Base-by-base conservation (phyloP, 2,888 invertebrate species). In the Sarcophaga carnaria region DNA sequence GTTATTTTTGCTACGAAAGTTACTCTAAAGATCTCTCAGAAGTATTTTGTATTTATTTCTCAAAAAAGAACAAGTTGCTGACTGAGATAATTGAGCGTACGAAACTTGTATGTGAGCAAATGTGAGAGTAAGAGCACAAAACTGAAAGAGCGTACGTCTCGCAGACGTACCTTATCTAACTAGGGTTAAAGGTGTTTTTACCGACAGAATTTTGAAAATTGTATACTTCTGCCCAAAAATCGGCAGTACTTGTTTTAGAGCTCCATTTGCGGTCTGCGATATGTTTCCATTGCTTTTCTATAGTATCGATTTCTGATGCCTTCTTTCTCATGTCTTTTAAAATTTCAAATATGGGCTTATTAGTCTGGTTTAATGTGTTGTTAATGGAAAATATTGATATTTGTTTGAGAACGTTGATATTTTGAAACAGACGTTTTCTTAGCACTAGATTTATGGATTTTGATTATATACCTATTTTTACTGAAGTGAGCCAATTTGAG, bases 201-300 rank as follows among this genome's bases (percentile, higher is more conserved):
- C 22, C 22, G 22, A 22, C 22, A 22, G 22, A 22, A 22, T 22
- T 22, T 22, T 20, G 20, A 20, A 20, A 20, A 20, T 20, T 22
- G 22, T 22, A 14, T 14, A 66, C 17, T 66, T 66, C 25, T 4
- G 37, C 1, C 66, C 66, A 25, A 37, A 66, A 66, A 14, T 66
- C 25, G 22, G 25, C 6, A 25, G 66, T 66, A 27, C 25, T 66
- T 14, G 12, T 27, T 14, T 66, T 25, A 11, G 4, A 20, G 17
- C 25, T 66, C 66, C 66, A 66, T 66, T 66, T 25, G 17, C 17
- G 22, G 66, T 66, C 66, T 11, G 66, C 5, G 11, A 37, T 66
- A 66, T 25, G 66, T 12, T 37, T 12, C 66, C 66, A 66, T 37
- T 66, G 66, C 17, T 66, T 66, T 66, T 66, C 25, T 27, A 66